These are phyloP conservation scores for Shinisaurus crocodilurus DNA, from an alignment of 2,113 vertebrate species.

Conservation along the genomic window DNA sequence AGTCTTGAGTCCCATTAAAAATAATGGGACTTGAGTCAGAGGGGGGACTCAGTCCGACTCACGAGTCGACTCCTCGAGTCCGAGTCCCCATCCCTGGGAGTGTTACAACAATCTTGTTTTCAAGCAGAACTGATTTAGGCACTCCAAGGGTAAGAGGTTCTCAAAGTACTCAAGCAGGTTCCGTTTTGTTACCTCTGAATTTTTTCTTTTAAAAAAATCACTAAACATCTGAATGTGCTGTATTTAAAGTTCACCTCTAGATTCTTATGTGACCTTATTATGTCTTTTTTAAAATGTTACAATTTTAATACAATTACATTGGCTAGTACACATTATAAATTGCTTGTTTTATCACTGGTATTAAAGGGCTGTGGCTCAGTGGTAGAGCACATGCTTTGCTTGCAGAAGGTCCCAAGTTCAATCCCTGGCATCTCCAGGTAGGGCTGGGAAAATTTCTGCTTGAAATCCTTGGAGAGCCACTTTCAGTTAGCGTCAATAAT, in stretches of 20 bases:
- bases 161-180: background rate
- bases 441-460: no score
- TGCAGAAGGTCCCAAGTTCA: no score
- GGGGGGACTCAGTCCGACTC: no score
- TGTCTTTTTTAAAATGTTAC: constrained; percentile 11
- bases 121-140: background rate
- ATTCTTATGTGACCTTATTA: background rate
- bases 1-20: no score
- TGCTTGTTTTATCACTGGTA: background rate
- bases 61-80: no score
- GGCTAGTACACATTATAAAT: background rate
- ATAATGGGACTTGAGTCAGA: no score
- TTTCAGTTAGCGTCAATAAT: no score
- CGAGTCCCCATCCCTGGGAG: no score
- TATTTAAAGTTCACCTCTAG: background rate
- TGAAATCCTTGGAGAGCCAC: no score
- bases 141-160: background rate
- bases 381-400: no score
- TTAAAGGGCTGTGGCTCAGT: constrained; percentile 5
- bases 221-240: background rate
- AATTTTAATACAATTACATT: background rate
- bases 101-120: background rate
- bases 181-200: background rate
- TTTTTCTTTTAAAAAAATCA: background rate
- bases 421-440: no score